phyloP scores from a whole-genome alignment of 2,888 invertebrate genomes.

The Lathronympha strigana region DNA sequence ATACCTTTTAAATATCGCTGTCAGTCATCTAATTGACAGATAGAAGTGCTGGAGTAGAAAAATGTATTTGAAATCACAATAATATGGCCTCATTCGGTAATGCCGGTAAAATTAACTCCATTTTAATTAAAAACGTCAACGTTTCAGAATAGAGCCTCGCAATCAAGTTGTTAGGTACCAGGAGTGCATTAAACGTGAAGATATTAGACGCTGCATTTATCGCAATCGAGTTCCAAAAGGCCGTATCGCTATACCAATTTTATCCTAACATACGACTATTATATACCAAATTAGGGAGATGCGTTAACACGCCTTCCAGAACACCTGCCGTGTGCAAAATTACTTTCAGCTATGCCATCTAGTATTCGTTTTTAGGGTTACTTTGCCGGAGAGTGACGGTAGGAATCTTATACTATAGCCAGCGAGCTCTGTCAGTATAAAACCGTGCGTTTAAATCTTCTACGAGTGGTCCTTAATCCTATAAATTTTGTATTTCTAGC shows the following conservation, averaged over 20 bases:
- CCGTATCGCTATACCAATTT: background rate
- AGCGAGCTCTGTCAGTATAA: too few species aligned
- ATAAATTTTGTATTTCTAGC: too few species aligned
- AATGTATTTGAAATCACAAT: too few species aligned
- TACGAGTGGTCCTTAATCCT: too few species aligned
- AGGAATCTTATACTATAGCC: too few species aligned
- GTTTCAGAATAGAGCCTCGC: background rate
- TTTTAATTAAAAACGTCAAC: background rate
- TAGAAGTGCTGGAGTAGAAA: too few species aligned
- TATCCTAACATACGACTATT: background rate
- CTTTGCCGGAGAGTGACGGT: too few species aligned
- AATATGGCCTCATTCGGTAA: too few species aligned
- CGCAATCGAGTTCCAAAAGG: background rate
- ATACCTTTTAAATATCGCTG: too few species aligned
- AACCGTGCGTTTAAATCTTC: too few species aligned
- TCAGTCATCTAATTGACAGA: too few species aligned
- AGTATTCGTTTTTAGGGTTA: background rate
- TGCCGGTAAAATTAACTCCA: background rate
- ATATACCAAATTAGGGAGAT: background rate
- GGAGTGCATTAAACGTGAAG: slow-evolving; percentile 4
- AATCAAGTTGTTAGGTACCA: slow-evolving; percentile 14
- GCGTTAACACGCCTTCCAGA: slow-evolving; percentile 3
- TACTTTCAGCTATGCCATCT: slow-evolving; percentile 9
- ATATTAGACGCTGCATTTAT: slow-evolving; percentile 12
- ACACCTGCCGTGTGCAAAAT: slow-evolving; percentile 13